Conservation (phyloP, 2,888 invertebrate genomes). For the Erpobdella octoculata region DNA sequence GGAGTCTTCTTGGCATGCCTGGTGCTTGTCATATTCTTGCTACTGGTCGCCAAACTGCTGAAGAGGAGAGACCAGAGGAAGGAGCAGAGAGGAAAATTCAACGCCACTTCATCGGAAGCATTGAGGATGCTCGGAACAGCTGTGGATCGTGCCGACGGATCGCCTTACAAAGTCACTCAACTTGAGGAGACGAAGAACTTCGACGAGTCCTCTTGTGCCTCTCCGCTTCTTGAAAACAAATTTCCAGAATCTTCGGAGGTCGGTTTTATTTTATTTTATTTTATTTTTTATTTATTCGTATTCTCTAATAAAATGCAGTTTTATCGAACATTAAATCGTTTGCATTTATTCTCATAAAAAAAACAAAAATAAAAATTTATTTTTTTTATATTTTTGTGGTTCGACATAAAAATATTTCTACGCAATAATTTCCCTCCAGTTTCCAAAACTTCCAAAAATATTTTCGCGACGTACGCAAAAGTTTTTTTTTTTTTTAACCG, state of each 20-base stretch:
- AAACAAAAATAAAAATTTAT: no score
- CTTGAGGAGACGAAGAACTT: background rate
- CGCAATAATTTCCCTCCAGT: no score
- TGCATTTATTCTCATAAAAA: no score
- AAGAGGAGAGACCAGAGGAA: constrained; percentile 1
- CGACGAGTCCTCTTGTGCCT: background rate
- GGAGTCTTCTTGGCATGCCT: background rate
- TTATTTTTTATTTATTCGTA: no score
- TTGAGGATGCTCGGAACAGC: background rate
- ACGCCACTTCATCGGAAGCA: constrained; percentile 1
- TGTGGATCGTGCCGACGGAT: background rate
- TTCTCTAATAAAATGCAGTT: no score
- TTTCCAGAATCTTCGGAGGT: background rate
- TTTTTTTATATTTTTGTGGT: no score
- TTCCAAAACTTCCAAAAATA: no score
- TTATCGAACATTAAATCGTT: no score
- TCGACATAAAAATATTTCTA: no score
- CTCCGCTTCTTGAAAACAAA: constrained; percentile 4
- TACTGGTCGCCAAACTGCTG: background rate
- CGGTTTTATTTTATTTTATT: no score
- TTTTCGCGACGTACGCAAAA: no score
- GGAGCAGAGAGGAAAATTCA: constrained; percentile 7
- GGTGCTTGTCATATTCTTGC: constrained; percentile 4
- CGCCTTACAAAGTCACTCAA: background rate
- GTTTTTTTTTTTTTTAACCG: no score